phyloP scores from a whole-genome alignment of 2,797 vertebrate species.

The Eulemur mongoz region DNA sequence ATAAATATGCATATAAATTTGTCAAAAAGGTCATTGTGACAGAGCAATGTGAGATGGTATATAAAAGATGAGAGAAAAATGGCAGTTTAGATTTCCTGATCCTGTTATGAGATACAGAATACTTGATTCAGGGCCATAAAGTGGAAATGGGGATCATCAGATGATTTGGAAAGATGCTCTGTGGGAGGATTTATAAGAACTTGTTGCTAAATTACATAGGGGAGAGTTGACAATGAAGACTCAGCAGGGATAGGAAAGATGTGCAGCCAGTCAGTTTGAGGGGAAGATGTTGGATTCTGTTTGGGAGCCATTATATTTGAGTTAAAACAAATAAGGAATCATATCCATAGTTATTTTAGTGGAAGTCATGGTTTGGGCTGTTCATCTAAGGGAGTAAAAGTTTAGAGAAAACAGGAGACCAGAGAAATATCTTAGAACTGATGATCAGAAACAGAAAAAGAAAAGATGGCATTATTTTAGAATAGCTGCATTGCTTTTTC shows the following conservation, averaged over 20 bases:
- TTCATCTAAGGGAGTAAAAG: background rate
- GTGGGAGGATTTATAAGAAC: background rate
- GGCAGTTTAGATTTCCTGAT: background rate
- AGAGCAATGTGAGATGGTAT: background rate
- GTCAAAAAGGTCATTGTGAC: background rate
- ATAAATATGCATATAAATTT: background rate
- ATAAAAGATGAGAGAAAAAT: background rate
- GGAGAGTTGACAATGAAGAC: background rate
- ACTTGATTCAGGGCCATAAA: background rate
- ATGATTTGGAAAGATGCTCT: background rate
- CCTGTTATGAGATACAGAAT: background rate
- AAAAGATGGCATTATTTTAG: background rate
- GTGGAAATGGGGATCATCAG: background rate
- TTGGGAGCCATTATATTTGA: background rate
- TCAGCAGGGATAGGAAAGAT: background rate
- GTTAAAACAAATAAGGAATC: background rate
- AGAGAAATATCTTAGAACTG: background rate
- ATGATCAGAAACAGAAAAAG: background rate
- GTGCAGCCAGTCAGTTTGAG: background rate
- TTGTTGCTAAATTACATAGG: background rate
- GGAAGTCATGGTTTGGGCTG: background rate
- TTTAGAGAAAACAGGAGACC: background rate
- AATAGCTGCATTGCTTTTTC: background rate
- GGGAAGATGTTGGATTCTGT: background rate
- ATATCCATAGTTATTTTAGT: background rate